These are phyloP conservation scores for Percopsis transmontana DNA, from an alignment of 2,113 vertebrate genomes.

Conservation along the genomic window DNA sequence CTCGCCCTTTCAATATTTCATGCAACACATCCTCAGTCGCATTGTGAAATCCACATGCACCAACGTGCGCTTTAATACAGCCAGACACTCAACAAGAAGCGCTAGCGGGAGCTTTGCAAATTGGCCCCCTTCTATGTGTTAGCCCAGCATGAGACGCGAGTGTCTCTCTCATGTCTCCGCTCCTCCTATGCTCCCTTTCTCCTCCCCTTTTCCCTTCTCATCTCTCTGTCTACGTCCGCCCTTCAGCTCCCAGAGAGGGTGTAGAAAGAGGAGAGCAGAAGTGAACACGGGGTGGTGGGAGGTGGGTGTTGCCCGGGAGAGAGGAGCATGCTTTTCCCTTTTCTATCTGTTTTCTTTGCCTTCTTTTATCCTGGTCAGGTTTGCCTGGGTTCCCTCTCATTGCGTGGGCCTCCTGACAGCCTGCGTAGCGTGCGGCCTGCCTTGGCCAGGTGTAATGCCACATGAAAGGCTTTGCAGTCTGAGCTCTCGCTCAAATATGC, in stretches of 20 bases:
- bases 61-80: conserved; percentile 3
- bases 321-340: conserved; percentile 31
- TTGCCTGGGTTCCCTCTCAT: conserved; percentile 7
- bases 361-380: background rate
- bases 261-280: too few relatives aligned
- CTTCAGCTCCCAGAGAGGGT: background rate
- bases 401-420: conserved; percentile 41
- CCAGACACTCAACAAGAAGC: conserved; percentile 15
- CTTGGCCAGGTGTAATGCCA: conserved; percentile 50
- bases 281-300: too few relatives aligned
- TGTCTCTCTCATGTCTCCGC: conserved; percentile 43
- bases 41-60: too few relatives aligned
- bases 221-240: background rate
- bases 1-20: too few relatives aligned
- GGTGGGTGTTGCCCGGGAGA: too few relatives aligned
- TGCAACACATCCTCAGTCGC: too few relatives aligned
- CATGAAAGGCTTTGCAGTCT: conserved; percentile 60
- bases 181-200: conserved; percentile 34
- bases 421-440: conserved; percentile 35
- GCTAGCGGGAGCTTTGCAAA: conserved; percentile 35
- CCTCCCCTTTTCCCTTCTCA: background rate
- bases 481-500: conserved; percentile 50
- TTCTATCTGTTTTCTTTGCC: conserved; percentile 13
- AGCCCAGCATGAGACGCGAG: conserved; percentile 8
- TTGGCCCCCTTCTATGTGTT: conserved; percentile 18